These are phyloP conservation scores for Amphiduros pacificus DNA, from an alignment of 2,888 invertebrate genomes.

Conservation along the genomic window DNA sequence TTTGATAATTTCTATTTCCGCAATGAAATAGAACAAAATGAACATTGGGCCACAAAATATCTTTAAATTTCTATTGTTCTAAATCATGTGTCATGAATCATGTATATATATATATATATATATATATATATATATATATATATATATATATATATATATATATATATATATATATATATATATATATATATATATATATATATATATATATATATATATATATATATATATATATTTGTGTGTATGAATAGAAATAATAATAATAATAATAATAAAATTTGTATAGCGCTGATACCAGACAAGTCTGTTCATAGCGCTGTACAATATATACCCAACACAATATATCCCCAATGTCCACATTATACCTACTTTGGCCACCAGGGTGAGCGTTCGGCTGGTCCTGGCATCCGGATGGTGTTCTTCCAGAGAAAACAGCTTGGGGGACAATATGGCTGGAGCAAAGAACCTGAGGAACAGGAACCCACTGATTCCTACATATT, in stretches of 20 bases:
- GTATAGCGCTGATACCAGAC: neutral
- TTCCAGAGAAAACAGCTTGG: conserved; percentile 39
- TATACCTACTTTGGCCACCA: conserved; percentile 37
- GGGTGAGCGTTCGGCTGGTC: conserved; percentile 38
- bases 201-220: neutral
- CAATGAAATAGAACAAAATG: too few relatives aligned
- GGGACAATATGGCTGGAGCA: conserved; percentile 40
- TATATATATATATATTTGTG: neutral
- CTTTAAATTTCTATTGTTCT: too few relatives aligned
- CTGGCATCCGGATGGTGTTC: conserved; percentile 38
- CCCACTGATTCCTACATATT: conserved; percentile 39
- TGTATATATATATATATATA: too few relatives aligned
- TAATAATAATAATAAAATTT: neutral
- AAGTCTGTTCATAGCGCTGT: too few relatives aligned
- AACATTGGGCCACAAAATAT: too few relatives aligned
- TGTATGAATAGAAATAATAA: neutral
- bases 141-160: too few relatives aligned
- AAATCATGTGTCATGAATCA: too few relatives aligned
- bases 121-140: too few relatives aligned
- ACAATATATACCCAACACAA: too few relatives aligned
- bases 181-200: neutral
- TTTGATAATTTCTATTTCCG: too few relatives aligned
- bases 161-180: too few relatives aligned
- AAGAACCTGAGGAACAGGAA: conserved; percentile 43
- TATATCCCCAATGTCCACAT: too few relatives aligned